Evolutionary conservation across 2,888 invertebrate species (phyloP).

Genomic region (Apocheima hispidaria): DNA sequence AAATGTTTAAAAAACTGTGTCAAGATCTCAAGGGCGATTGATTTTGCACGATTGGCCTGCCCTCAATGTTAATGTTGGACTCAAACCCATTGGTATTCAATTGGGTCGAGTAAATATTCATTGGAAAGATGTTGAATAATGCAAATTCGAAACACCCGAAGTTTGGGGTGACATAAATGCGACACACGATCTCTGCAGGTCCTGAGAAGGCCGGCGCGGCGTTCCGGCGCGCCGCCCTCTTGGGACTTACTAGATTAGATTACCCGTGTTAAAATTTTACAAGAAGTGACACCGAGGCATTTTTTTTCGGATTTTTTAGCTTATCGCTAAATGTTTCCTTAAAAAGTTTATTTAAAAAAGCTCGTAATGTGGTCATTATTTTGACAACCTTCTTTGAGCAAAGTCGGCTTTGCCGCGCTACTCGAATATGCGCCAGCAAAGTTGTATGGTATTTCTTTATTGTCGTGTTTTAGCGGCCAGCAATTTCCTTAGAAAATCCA

Average conservation of each 20-base stretch:
- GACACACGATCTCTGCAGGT: slow-evolving; percentile 52
- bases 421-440: too few species aligned
- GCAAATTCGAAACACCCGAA: slow-evolving; percentile 59
- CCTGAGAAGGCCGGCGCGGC: slow-evolving; percentile 22
- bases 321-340: slow-evolving; percentile 3
- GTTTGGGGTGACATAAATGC: slow-evolving; percentile 55
- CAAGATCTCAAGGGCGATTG: slow-evolving; percentile 45
- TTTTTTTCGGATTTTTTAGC: slow-evolving; percentile 7
- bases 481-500: too few species aligned
- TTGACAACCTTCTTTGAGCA: too few species aligned
- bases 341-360: too few species aligned
- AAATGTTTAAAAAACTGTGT: slow-evolving; percentile 34
- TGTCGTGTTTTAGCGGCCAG: too few species aligned
- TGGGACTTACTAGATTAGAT: slow-evolving; percentile 22
- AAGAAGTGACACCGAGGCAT: slow-evolving; percentile 18
- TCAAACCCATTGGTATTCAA: slow-evolving; percentile 60
- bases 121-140: slow-evolving; percentile 61
- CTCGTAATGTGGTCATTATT: too few species aligned
- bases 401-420: too few species aligned
- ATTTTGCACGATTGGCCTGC: slow-evolving; percentile 45
- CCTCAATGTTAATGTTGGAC: slow-evolving; percentile 49
- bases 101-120: slow-evolving; percentile 63
- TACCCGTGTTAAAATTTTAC: slow-evolving; percentile 23
- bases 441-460: too few species aligned
- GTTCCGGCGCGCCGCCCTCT: slow-evolving; percentile 12